Percentiles rank a stretch among this genome's conserved stretches.
Conservation (phyloP, 2,113 vertebrate species). For the Ariopsis seemanni region DNA sequence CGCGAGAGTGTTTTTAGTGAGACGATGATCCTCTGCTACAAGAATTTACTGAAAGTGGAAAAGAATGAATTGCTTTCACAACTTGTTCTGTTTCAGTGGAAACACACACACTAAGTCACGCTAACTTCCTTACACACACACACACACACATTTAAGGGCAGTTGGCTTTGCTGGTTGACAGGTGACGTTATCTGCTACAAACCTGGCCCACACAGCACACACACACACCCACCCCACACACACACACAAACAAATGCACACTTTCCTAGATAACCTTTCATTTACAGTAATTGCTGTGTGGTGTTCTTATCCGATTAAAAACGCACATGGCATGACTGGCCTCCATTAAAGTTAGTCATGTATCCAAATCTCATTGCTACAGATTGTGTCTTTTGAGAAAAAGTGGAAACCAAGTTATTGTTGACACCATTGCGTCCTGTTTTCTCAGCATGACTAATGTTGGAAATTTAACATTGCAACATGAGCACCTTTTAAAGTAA, state of each 20-base stretch:
- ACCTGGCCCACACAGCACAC: conserved; percentile 66
- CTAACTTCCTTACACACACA: conserved; percentile 36
- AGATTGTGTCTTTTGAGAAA: conserved; percentile 32
- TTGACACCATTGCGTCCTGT: conserved; percentile 21
- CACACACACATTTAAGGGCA: conserved; percentile 42
- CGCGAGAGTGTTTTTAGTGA: conserved; percentile 47
- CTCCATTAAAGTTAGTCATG: conserved; percentile 50
- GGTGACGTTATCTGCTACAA: conserved; percentile 67
- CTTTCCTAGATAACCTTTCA: conserved; percentile 76
- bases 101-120: conserved; percentile 42
- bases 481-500: conserved; percentile 51
- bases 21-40: conserved; percentile 55
- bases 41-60: conserved; percentile 67
- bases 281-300: conserved; percentile 61
- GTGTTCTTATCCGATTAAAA: conserved; percentile 71
- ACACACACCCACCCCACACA: not conserved
- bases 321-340: conserved; percentile 61
- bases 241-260: conserved; percentile 54
- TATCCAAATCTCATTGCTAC: conserved; percentile 35
- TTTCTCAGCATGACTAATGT: conserved; percentile 60
- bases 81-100: conserved; percentile 31
- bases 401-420: conserved; percentile 53
- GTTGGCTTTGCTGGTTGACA: conserved; percentile 71
- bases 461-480: conserved; percentile 57
- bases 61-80: conserved; percentile 55